Evolutionary conservation across 2,113 vertebrate genomes (phyloP).

Genomic region (Crotophaga sulcirostris): DNA sequence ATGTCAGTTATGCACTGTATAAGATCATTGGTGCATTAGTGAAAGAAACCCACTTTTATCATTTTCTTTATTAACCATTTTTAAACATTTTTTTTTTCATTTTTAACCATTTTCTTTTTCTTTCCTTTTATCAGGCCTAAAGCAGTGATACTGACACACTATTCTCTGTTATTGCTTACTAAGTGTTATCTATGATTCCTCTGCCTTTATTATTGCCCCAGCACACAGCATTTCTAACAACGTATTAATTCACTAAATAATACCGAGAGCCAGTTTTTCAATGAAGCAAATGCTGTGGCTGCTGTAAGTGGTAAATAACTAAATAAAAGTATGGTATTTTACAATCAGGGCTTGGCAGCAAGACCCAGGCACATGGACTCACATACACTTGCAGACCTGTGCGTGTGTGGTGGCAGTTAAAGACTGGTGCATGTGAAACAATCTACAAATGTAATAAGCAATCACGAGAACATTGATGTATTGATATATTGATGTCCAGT

Average conservation of each 20-base stretch:
- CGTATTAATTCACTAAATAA: background rate
- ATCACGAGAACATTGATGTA: background rate
- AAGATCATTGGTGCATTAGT: background rate
- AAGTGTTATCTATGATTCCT: background rate
- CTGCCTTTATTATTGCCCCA: background rate
- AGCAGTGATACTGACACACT: background rate
- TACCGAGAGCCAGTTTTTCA: background rate
- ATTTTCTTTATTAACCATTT: background rate
- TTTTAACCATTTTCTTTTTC: too few relatives aligned
- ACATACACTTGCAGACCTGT: rapidly evolving
- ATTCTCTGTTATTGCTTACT: background rate
- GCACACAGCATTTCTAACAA: background rate
- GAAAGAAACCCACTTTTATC: background rate
- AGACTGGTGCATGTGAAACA: background rate
- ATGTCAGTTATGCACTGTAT: background rate
- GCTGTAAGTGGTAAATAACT: background rate
- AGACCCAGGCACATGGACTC: background rate
- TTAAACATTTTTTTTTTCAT: too few relatives aligned
- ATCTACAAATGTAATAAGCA: background rate
- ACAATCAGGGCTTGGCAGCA: background rate
- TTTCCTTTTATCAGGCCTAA: background rate
- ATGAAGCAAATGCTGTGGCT: background rate
- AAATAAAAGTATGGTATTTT: background rate
- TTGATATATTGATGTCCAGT: background rate
- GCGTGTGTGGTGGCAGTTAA: background rate